A percentile compares a stretch with the other conserved stretches of the same genome.
Conservation (phyloP, 2,113 vertebrate species). For the Engraulis encrasicolus region DNA sequence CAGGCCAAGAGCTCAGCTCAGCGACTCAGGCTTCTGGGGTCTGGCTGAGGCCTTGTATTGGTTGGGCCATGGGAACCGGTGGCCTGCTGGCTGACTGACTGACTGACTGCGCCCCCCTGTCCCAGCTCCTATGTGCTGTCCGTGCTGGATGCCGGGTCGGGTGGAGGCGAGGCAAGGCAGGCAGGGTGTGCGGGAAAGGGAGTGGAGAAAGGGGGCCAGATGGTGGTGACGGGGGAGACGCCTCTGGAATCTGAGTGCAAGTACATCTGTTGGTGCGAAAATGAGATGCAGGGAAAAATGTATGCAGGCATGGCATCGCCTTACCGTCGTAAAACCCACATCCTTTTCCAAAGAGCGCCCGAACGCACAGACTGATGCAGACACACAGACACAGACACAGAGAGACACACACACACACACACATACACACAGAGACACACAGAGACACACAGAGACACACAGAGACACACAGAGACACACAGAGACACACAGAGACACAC, state of each 20-base stretch:
- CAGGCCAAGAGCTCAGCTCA: background rate
- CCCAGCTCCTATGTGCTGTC: background rate
- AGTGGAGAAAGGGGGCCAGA: constrained; percentile 15
- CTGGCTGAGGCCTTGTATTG: too few relatives aligned
- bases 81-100: too few relatives aligned
- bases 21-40: background rate
- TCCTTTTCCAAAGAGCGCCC: background rate
- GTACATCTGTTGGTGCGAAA: constrained; percentile 44
- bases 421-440: background rate
- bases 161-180: too few relatives aligned
- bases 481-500: background rate
- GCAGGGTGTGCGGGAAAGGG: constrained; percentile 9
- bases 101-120: background rate
- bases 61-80: background rate
- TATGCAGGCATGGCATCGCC: background rate
- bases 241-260: constrained; percentile 60
- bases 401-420: background rate
- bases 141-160: background rate
- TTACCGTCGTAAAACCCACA: constrained; percentile 40
- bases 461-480: too few relatives aligned
- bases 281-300: constrained; percentile 42
- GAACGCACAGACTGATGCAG: background rate
- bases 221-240: constrained; percentile 42
- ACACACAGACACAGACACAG: too few relatives aligned
- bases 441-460: background rate